phyloP scores from a whole-genome alignment of 2,797 vertebrate genomes.

The Arrhamphus sclerolepis region DNA sequence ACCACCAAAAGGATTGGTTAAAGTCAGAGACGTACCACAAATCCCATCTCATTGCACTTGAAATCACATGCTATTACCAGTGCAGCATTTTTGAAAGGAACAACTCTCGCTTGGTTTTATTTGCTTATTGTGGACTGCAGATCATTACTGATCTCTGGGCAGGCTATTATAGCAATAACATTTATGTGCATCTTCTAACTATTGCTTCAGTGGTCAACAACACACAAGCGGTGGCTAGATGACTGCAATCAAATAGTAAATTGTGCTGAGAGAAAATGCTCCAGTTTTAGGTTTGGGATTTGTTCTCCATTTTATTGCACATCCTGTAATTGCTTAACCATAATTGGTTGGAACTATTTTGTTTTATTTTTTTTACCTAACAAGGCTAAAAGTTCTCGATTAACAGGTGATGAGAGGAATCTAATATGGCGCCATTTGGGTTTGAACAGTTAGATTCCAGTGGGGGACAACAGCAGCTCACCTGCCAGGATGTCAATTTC shows the following conservation, averaged over 20 bases:
- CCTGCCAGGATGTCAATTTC: background rate
- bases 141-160: conserved; percentile 10
- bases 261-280: conserved; percentile 6
- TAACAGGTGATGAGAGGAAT: conserved; percentile 21
- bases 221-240: conserved; percentile 23
- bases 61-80: conserved; percentile 41
- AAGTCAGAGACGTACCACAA: conserved; percentile 28
- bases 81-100: conserved; percentile 8
- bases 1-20: conserved; percentile 16
- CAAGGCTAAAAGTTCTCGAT: conserved; percentile 8
- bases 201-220: conserved; percentile 34
- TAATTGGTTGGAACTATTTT: conserved; percentile 7
- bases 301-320: background rate
- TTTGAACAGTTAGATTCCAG: conserved; percentile 2
- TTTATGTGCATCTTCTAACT: conserved; percentile 31
- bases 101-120: conserved; percentile 19
- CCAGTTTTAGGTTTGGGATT: background rate
- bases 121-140: conserved; percentile 28
- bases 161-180: conserved; percentile 25
- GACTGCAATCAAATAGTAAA: conserved; percentile 42
- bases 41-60: conserved; percentile 11
- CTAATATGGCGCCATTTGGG: background rate
- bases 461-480: background rate
- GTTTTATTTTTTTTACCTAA: background rate
- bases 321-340: conserved; percentile 7